phyloP scores from a whole-genome alignment of 2,797 vertebrate genomes.

The Hippocampus kuda region DNA sequence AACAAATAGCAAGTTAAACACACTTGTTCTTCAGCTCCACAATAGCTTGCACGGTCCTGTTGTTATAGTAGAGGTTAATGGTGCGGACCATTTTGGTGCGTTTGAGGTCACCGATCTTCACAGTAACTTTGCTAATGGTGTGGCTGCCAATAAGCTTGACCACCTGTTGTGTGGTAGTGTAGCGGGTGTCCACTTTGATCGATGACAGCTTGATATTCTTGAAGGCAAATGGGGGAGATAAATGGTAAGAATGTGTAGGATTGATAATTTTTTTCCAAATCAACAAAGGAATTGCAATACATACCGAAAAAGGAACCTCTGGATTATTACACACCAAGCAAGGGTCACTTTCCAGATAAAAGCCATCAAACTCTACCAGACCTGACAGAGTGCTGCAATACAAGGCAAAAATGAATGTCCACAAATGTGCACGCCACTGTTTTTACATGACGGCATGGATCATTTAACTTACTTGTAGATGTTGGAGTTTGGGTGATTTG shows the following conservation, averaged over 20 bases:
- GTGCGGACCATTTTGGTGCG: constrained; percentile 98
- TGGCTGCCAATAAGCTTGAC: constrained; percentile 98
- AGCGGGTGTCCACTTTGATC: constrained; percentile 98
- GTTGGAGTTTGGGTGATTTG: constrained; percentile 98
- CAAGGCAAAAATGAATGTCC: not conserved
- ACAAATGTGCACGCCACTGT: not conserved
- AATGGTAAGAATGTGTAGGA: constrained; percentile 2
- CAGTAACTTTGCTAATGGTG: constrained; percentile 97
- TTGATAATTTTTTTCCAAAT: not conserved
- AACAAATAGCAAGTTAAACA: constrained; percentile 25
- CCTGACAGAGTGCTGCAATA: constrained; percentile 84
- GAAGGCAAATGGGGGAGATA: constrained; percentile 9
- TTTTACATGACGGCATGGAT: not conserved
- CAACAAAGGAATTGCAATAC: constrained; percentile 14
- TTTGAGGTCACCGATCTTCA: constrained; percentile 97
- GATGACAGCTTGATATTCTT: constrained; percentile 99
- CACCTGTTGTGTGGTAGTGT: constrained; percentile 98
- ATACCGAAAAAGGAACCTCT: constrained; percentile 93
- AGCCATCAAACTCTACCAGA: constrained; percentile 95
- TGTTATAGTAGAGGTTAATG: constrained; percentile 98
- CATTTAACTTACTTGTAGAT: constrained; percentile 86
- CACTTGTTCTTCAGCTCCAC: constrained; percentile 99
- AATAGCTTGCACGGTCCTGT: constrained; percentile 95
- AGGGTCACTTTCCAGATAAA: constrained; percentile 94
- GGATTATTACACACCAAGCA: constrained; percentile 99